phyloP scores from a whole-genome alignment of 2,888 invertebrate species.

The Leptopilina drosophilae region DNA sequence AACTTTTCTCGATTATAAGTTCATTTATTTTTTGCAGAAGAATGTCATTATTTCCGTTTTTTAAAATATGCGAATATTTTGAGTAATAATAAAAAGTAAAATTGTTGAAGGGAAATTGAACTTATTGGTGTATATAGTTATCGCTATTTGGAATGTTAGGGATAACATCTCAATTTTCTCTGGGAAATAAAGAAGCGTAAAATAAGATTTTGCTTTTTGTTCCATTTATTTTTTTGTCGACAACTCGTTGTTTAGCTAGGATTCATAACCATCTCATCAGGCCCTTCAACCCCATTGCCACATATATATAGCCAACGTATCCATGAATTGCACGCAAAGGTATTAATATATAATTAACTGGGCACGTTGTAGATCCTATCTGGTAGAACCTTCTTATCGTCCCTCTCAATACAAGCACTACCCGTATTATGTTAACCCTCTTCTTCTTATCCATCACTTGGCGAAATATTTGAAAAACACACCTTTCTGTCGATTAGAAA shows the following conservation, averaged over 20 bases:
- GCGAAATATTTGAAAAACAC: conserved; percentile 17
- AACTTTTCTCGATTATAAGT: conserved; percentile 12
- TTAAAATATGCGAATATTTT: too few relatives aligned
- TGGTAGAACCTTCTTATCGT: conserved; percentile 69
- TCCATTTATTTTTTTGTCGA: neutral
- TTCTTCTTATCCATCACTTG: conserved; percentile 12
- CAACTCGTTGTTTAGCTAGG: conserved; percentile 32
- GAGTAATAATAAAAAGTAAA: too few relatives aligned
- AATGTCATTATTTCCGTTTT: too few relatives aligned
- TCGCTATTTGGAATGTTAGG: neutral
- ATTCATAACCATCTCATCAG: conserved; percentile 36
- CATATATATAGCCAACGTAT: conserved; percentile 61
- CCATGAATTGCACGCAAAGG: conserved; percentile 71
- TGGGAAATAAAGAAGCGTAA: neutral
- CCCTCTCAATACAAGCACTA: conserved; percentile 62
- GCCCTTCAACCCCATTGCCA: conserved; percentile 48
- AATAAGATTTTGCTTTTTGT: neutral
- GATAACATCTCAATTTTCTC: conserved; percentile 32
- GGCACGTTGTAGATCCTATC: conserved; percentile 73
- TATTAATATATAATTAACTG: conserved; percentile 76
- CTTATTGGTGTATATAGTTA: too few relatives aligned
- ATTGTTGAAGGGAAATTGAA: too few relatives aligned
- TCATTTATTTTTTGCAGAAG: neutral
- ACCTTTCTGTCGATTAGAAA: neutral
- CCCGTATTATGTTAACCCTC: conserved; percentile 49